Evolutionary conservation across 2,797 vertebrate genomes (phyloP).

Genomic region (Notamacropus eugenii): DNA sequence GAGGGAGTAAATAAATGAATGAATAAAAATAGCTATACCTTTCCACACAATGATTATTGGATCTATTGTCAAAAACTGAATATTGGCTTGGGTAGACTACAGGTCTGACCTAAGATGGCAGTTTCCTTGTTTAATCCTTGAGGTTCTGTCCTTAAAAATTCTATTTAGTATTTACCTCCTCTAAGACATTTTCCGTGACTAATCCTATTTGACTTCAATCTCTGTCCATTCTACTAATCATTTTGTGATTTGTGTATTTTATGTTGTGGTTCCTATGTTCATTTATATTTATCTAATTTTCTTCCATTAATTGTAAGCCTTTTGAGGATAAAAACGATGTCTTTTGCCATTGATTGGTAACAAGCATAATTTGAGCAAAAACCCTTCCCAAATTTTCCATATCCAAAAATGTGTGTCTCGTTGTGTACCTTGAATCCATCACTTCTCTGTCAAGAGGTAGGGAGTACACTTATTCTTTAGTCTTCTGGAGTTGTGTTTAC

Average conservation of each 20-base stretch:
- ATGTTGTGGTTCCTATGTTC: constrained; percentile 20
- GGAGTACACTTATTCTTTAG: not conserved
- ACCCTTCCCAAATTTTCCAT: not conserved
- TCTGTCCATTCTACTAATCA: not conserved
- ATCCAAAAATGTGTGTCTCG: not conserved
- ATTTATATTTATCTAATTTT: not conserved
- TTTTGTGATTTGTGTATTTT: not conserved
- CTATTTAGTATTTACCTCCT: not conserved
- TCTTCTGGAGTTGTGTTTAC: not conserved
- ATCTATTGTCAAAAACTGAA: not conserved
- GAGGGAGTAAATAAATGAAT: not conserved
- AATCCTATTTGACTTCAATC: not conserved
- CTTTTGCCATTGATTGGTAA: constrained; percentile 5
- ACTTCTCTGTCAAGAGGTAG: not conserved
- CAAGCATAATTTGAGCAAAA: not conserved
- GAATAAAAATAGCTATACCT: not conserved
- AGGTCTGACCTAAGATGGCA: not conserved
- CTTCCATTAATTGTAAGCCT: not conserved
- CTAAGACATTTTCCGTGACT: not conserved
- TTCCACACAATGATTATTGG: not conserved
- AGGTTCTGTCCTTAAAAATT: not conserved
- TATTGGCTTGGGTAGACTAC: not conserved
- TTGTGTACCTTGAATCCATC: not conserved
- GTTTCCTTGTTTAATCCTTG: constrained; percentile 10
- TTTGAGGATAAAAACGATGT: not conserved